Evolutionary conservation across 2,888 invertebrate genomes (phyloP).

Genomic region (Mythimna lalbum): DNA sequence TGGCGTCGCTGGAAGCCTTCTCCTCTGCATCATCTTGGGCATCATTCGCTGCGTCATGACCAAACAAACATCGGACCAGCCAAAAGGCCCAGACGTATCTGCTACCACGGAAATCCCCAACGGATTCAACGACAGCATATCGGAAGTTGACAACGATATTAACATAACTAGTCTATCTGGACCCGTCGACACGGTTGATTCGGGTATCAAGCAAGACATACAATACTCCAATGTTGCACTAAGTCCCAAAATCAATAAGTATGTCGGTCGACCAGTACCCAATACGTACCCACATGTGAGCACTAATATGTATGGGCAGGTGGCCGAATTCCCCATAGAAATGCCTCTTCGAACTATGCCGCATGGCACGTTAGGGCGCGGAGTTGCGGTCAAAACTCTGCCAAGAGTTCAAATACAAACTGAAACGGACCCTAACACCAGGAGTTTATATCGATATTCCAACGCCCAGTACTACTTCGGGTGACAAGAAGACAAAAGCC

Average conservation of each 20-base stretch:
- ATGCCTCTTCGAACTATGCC: slow-evolving; percentile 89
- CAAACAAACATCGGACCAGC: slow-evolving; percentile 91
- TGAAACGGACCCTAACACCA: slow-evolving; percentile 90
- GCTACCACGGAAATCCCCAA: slow-evolving; percentile 95
- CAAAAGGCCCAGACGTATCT: slow-evolving; percentile 93
- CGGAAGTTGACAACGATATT: slow-evolving; percentile 95
- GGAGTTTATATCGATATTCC: slow-evolving; percentile 92
- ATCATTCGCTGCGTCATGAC: slow-evolving; percentile 93
- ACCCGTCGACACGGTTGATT: slow-evolving; percentile 90
- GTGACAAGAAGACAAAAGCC: slow-evolving; percentile 92
- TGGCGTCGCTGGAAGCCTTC: slow-evolving; percentile 93
- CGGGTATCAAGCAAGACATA: slow-evolving; percentile 85
- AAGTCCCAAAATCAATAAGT: slow-evolving; percentile 88
- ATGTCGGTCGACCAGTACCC: slow-evolving; percentile 87
- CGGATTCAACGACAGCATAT: slow-evolving; percentile 96
- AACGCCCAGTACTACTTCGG: slow-evolving; percentile 94
- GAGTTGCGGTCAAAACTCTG: slow-evolving; percentile 86
- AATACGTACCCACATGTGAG: slow-evolving; percentile 89
- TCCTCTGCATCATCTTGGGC: slow-evolving; percentile 93
- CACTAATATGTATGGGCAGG: slow-evolving; percentile 89
- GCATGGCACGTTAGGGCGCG: slow-evolving; percentile 86
- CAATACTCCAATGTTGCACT: slow-evolving; percentile 86
- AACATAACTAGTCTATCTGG: slow-evolving; percentile 93
- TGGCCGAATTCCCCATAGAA: slow-evolving; percentile 89
- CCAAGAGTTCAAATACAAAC: slow-evolving; percentile 86